Evolutionary conservation across 2,797 vertebrate genomes (phyloP).

Genomic region (Lates japonicus): DNA sequence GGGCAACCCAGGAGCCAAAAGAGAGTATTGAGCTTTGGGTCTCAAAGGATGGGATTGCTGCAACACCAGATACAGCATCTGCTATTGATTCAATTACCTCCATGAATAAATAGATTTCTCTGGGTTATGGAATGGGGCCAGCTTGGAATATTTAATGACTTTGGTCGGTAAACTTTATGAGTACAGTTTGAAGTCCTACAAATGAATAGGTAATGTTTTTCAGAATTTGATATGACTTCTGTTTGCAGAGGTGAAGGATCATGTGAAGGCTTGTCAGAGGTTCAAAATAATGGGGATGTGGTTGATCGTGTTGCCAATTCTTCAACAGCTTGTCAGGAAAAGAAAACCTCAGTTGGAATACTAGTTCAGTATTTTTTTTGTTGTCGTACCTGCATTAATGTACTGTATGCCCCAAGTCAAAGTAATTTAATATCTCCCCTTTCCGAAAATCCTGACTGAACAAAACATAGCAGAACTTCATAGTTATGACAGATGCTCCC

Average conservation of each 20-base stretch:
- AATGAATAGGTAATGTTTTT: neutral
- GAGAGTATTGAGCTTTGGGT: slow-evolving; percentile 57
- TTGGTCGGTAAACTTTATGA: slow-evolving; percentile 26
- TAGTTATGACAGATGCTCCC: slow-evolving; percentile 42
- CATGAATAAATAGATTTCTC: slow-evolving; percentile 67
- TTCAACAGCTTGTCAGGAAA: slow-evolving; percentile 26
- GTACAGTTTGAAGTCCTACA: slow-evolving; percentile 24
- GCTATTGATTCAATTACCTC: slow-evolving; percentile 70
- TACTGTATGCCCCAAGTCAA: neutral
- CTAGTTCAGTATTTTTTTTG: slow-evolving; percentile 8
- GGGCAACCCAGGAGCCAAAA: slow-evolving; percentile 58
- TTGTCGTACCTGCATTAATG: neutral
- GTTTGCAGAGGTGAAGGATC: slow-evolving; percentile 24
- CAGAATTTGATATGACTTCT: neutral
- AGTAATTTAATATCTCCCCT: slow-evolving; percentile 27
- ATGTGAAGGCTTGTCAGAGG: slow-evolving; percentile 28
- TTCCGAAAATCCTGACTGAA: slow-evolving; percentile 11
- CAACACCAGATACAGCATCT: slow-evolving; percentile 62
- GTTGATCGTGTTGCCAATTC: slow-evolving; percentile 17
- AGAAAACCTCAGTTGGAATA: neutral
- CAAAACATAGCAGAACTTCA: slow-evolving; percentile 22
- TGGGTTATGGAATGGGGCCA: slow-evolving; percentile 40
- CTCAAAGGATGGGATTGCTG: slow-evolving; percentile 66
- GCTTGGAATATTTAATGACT: slow-evolving; percentile 40
- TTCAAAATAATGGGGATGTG: slow-evolving; percentile 29